Evolutionary conservation across 2,113 vertebrate species (phyloP), one percentile per base, ranked within the genome.

Genomic region (Centropus bengalensis): DNA sequence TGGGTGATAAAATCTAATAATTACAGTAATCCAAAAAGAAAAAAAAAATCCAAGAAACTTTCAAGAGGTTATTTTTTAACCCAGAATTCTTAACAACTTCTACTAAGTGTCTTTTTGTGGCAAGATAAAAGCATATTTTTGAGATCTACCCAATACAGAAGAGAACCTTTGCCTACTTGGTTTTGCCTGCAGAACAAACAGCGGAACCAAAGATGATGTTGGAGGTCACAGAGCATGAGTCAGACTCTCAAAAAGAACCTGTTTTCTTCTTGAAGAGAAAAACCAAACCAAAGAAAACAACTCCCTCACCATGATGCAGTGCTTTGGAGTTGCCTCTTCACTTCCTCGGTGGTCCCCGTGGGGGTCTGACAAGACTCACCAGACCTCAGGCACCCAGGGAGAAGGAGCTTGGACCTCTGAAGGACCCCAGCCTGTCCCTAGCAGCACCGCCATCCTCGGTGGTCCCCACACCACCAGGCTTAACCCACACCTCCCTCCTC

Each of bases 101-200:
- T 68, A 27, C 60, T 36, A 24, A 54, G 16, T 4, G 17, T 73
- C 7, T 80, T 83, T 90, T 58, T 94, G 95, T 89, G 88, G 92
- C 21, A 44, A 92, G 94, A 91, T 95, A 81, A 89, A 94, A 94
- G 86, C 75, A 18, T 51, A 30, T 64, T 66, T 94, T 77, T 64
- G 74, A 91, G 75, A 83, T 30, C 9, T 3, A 22, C 56, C 58
- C 38, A 23, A 5, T 14, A 26, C 7, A 78, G 86, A 71, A 0
- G 1, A 55, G 81, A 94, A 42, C 60, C 28, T 81, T 59, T 2
- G 51, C 78, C 73, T 33, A 3, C 77, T 58, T 89, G 67, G 4
- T 36, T 47, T 49, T 30, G 28, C 56, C 27, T 30, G 55, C 33
- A 60, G 69, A 52, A 15, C 63, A 77, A 47, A 60, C 27, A 66